phyloP scores from a whole-genome alignment of 2,888 invertebrate species.

The Toxonevra muliebris region DNA sequence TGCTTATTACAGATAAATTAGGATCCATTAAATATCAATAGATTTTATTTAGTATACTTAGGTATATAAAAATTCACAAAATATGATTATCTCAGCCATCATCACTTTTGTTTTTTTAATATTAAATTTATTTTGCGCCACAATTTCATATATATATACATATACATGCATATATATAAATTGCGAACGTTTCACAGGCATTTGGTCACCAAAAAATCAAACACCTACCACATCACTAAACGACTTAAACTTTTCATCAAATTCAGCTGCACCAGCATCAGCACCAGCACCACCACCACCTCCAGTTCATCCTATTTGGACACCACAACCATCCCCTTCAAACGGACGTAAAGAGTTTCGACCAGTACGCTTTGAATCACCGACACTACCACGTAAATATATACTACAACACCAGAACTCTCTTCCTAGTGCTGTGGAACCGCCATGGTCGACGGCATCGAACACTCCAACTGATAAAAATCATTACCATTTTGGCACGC shows the following conservation, averaged over 20 bases:
- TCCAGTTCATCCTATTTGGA: conserved; percentile 76
- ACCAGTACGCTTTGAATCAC: conserved; percentile 80
- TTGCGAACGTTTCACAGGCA: conserved; percentile 46
- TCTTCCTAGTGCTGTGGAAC: conserved; percentile 36
- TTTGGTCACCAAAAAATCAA: conserved; percentile 61
- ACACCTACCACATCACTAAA: conserved; percentile 57
- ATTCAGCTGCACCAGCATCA: conserved; percentile 15
- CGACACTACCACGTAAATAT: conserved; percentile 68
- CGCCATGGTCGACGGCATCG: conserved; percentile 43
- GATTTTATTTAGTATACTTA: too few species aligned
- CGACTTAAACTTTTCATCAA: conserved; percentile 41
- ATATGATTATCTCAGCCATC: too few species aligned
- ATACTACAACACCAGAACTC: conserved; percentile 46
- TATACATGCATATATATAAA: too few species aligned
- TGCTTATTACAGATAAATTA: too few species aligned
- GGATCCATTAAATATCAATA: too few species aligned
- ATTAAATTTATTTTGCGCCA: too few species aligned
- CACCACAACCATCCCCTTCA: conserved; percentile 79
- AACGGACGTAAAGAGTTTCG: conserved; percentile 79
- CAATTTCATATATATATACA: too few species aligned
- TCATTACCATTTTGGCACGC: conserved; percentile 3
- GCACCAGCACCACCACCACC: conserved; percentile 63
- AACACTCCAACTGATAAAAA: not conserved
- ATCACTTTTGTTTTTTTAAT: too few species aligned
- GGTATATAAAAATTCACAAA: too few species aligned